Percentiles rank a stretch among this genome's conserved stretches.
Conservation (phyloP, 2,113 vertebrate genomes). For the Anthoscopus minutus region DNA sequence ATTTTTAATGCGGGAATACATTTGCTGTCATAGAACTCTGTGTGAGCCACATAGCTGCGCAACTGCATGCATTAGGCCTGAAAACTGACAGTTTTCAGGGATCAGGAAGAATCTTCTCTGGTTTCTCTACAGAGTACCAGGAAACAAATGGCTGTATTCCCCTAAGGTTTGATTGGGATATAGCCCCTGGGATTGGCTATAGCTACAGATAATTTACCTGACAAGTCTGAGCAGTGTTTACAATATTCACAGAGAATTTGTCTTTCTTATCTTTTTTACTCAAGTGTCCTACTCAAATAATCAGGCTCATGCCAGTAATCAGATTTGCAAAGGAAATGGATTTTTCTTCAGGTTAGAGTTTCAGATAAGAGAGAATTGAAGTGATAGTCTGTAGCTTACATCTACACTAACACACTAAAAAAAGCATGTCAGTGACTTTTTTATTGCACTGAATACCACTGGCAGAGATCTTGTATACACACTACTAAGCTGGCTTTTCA, state of each 20-base stretch:
- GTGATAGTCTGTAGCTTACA: not conserved
- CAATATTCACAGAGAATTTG: not conserved
- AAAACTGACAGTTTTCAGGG: not conserved
- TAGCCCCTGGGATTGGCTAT: not conserved
- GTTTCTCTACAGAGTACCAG: not conserved
- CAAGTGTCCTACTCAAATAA: not conserved
- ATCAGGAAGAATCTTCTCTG: not conserved
- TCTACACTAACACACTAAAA: not conserved
- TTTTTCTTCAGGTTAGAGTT: not conserved
- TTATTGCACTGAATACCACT: not conserved
- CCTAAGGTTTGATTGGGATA: no score
- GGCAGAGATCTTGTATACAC: not conserved
- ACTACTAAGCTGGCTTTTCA: not conserved
- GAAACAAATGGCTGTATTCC: not conserved
- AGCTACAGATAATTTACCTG: not conserved
- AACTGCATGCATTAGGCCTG: not conserved
- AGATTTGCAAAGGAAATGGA: not conserved
- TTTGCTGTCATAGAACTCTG: not conserved
- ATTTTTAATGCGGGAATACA: not conserved
- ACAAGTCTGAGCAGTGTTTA: not conserved
- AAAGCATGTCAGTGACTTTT: not conserved
- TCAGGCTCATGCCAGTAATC: not conserved
- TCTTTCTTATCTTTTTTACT: not conserved
- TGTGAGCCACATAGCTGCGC: not conserved
- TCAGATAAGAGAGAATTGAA: not conserved